Evolutionary conservation across 1,140 invertebrate species (phyloP), one percentile per base, ranked within the genome.

Genomic region (Caerostris extrusa): DNA sequence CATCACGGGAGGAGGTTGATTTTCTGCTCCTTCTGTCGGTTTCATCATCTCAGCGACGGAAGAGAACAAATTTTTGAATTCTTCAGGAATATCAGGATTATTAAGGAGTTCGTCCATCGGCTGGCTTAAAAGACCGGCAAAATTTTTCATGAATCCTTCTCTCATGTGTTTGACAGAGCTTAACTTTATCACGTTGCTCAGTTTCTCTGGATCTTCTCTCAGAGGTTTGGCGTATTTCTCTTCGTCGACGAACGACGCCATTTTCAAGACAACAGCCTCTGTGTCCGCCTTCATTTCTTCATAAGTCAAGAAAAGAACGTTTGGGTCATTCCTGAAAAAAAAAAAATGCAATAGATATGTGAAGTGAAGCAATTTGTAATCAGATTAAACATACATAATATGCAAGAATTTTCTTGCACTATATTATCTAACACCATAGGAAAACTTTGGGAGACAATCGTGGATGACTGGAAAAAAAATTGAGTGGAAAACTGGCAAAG

Each of bases 291-390:
- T 94, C 87, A 95, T 90, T 55, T 91, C 55, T 77, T 95, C 95
- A 81, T 95, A 95, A 10, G 95, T 96, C 10, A 96, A n/a, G 86
- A 96, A 96, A 1, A 96, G 92, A 7, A 96, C 95, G 94, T 96
- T 96, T 3, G 94, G 90, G 34, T 96, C 94, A 55, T 95, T 94
- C 5, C 95, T 71, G n/a, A 94, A 94, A 81, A 17, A 56, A 50
- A 71, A n/a, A 6, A 64, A 94, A 69, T 5, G 64, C 82, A 1
- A 50, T 17, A 50, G 2, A 34, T 34, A 34, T 34, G 2, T 34
- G 34, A 3, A 67, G 7, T 67, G 64, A 67, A 67, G 17, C 61
- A 10, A 64, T 64, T 34, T 34, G 34, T 34, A 34, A 34, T 34
- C 34, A 34, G 34, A 34, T 34, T 34, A 34, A 34, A 34, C 34